Conservation (phyloP, 2,113 vertebrate genomes). For the Ceuthmochares aereus region DNA sequence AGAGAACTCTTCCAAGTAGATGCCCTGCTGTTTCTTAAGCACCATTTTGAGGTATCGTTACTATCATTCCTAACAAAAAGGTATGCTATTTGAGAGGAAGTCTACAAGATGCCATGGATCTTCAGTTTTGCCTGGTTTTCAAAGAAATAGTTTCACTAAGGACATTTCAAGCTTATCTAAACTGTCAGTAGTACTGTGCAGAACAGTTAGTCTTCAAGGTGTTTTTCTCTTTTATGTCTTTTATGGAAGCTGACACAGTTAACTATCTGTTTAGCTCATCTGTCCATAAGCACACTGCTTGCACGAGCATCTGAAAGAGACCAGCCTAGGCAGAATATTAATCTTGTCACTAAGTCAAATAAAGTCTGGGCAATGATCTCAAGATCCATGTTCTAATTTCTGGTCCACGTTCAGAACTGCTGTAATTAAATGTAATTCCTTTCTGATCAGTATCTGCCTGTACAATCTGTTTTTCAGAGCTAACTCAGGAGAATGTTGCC, state of each 20-base stretch:
- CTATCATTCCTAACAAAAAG: background rate
- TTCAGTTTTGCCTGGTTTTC: background rate
- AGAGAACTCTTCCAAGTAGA: background rate
- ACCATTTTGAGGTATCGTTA: background rate
- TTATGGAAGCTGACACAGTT: conserved; percentile 18
- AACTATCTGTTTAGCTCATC: conserved; percentile 30
- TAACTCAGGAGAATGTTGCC: conserved; percentile 6
- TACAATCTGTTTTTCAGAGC: conserved; percentile 43
- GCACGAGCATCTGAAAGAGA: background rate
- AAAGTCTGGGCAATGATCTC: background rate
- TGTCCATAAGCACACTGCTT: background rate
- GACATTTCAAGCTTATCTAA: background rate
- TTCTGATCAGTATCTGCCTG: background rate
- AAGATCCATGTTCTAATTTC: conserved; percentile 31
- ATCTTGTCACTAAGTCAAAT: conserved; percentile 27
- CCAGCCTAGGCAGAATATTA: background rate
- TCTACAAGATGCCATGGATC: background rate
- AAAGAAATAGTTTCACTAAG: background rate
- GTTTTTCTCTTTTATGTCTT: background rate
- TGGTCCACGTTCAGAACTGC: background rate
- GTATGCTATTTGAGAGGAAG: background rate
- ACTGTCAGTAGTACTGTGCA: background rate
- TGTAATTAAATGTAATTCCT: conserved; percentile 42
- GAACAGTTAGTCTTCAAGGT: background rate
- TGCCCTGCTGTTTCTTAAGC: background rate